phyloP scores from a whole-genome alignment of 1,140 invertebrate species.

The Magallana angulata region DNA sequence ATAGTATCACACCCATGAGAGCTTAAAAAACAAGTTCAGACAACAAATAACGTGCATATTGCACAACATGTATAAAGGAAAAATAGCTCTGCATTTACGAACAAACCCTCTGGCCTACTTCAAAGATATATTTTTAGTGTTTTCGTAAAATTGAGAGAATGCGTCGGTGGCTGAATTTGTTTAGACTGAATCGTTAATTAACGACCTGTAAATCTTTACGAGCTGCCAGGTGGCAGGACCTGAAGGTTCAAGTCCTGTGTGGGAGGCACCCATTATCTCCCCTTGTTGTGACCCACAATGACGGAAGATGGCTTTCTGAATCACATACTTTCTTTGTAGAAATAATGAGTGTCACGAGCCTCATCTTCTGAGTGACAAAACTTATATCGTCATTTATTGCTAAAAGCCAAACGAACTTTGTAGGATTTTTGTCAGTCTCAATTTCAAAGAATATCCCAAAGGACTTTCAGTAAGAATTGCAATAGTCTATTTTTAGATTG shows the following conservation, averaged over 20 bases:
- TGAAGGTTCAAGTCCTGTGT: neutral
- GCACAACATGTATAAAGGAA: no score
- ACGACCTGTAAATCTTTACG: neutral
- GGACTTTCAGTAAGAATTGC: neutral
- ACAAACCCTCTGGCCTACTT: neutral
- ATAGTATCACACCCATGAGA: no score
- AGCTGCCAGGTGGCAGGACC: constrained; percentile 2
- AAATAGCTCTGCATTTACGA: no score
- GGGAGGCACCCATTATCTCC: constrained; percentile 23
- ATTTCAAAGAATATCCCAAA: constrained; percentile 1
- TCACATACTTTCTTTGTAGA: neutral
- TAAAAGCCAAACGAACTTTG: neutral
- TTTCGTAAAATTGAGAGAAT: neutral
- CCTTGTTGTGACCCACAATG: neutral
- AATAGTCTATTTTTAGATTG: neutral
- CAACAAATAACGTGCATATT: no score
- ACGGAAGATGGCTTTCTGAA: neutral
- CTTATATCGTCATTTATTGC: constrained; percentile 23
- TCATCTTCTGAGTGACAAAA: neutral
- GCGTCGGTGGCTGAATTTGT: constrained; percentile 9
- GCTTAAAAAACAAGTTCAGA: no score
- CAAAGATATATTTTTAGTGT: neutral
- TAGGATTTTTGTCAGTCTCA: neutral
- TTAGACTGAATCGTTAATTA: constrained; percentile 10
- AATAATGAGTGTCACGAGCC: neutral